Percentiles rank a stretch among this genome's conserved stretches.
Evolutionary conservation across 2,113 vertebrate genomes (phyloP).

Genomic region (Rhadina sibilatrix): DNA sequence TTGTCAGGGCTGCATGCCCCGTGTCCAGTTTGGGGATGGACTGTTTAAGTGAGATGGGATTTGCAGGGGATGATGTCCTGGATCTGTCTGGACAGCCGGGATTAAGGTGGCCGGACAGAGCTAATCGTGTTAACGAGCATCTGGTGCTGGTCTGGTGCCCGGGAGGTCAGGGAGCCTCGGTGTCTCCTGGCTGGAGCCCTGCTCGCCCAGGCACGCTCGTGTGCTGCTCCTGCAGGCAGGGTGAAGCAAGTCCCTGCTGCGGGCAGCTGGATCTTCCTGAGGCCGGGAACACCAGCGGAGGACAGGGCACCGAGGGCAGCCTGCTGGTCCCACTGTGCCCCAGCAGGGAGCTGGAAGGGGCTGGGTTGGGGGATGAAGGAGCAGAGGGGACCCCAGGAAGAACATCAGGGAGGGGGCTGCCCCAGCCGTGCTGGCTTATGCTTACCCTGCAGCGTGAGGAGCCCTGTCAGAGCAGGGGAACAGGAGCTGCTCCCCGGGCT

Average conservation of each 20-base stretch:
- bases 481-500: background rate
- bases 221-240: background rate
- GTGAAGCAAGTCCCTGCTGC: fast-evolving
- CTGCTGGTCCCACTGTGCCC: background rate
- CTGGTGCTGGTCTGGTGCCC: background rate
- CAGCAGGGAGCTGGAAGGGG: background rate
- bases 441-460: fast-evolving
- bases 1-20: background rate
- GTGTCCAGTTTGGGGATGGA: background rate
- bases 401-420: background rate
- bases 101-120: background rate
- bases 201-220: fast-evolving
- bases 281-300: background rate
- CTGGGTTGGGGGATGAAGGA: background rate
- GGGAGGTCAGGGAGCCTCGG: background rate
- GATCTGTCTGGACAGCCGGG: background rate
- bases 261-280: fast-evolving
- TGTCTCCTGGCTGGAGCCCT: background rate
- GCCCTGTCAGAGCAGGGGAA: fast-evolving
- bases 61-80: background rate
- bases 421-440: background rate
- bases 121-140: background rate
- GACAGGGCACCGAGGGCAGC: no score
- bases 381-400: background rate
- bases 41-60: background rate